Percentiles rank a stretch among this genome's conserved stretches.
Conservation (phyloP, 37 sponge, comb jelly and placozoan species). For the Petrosia ficiformis region DNA sequence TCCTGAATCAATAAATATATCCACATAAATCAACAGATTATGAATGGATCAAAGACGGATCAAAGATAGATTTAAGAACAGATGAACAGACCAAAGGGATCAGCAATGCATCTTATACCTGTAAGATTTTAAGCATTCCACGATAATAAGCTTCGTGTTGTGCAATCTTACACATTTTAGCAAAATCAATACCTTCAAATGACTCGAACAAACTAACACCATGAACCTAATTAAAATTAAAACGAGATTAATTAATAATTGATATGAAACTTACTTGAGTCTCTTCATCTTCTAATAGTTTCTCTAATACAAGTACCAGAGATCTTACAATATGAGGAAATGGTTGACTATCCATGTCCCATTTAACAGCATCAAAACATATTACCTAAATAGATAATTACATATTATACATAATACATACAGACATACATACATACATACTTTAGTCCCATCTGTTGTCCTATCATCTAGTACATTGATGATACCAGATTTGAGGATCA, state of each 20-base stretch:
- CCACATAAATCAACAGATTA: too few species aligned
- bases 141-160: not conserved
- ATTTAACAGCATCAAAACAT: not conserved
- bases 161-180: slow-evolving; percentile 28
- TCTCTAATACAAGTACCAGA: slow-evolving; percentile 40
- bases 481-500: slow-evolving; percentile 8
- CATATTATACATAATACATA: not conserved
- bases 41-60: too few species aligned
- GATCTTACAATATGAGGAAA: not conserved
- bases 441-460: slow-evolving; percentile 12
- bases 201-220: slow-evolving; percentile 42
- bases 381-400: slow-evolving; percentile 1
- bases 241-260: too few species aligned
- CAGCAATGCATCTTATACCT: not conserved
- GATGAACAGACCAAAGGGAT: not conserved
- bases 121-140: slow-evolving; percentile 43
- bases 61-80: too few species aligned
- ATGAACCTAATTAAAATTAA: slow-evolving; percentile 43
- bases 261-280: slow-evolving; percentile 23
- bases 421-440: not conserved
- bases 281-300: slow-evolving; percentile 63
- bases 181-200: slow-evolving; percentile 40
- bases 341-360: not conserved
- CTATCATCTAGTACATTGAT: slow-evolving; percentile 20
- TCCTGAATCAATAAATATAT: too few species aligned